phyloP scores from a whole-genome alignment of 1,140 invertebrate genomes.

The Phymorhynchus buccinoides region DNA sequence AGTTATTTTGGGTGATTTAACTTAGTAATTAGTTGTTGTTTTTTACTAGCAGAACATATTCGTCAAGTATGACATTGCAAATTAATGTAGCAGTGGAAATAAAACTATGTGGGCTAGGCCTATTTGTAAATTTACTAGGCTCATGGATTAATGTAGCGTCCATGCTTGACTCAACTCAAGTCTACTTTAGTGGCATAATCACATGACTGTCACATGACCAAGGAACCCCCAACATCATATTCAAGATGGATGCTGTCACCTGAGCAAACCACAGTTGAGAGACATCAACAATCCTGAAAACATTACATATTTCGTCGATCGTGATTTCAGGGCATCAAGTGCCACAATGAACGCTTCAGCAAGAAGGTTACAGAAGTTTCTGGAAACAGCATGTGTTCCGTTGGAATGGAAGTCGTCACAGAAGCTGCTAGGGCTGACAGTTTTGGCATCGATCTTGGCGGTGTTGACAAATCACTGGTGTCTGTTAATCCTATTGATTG shows the following conservation, averaged over 20 bases:
- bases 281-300: not conserved
- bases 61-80: not conserved
- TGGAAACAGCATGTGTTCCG: not conserved
- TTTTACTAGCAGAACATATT: not conserved
- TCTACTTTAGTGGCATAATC: not conserved
- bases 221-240: not conserved
- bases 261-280: not conserved
- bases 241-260: slow-evolving; percentile 30
- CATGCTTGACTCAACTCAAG: too few relatives aligned
- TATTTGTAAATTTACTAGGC: too few relatives aligned
- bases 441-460: not conserved
- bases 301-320: not conserved
- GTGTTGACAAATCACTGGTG: slow-evolving; percentile 7
- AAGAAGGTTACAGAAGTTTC: not conserved
- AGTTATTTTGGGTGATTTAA: not conserved
- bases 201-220: slow-evolving; percentile 40
- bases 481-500: slow-evolving; percentile 31
- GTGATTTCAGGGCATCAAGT: not conserved
- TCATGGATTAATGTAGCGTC: too few relatives aligned
- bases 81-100: not conserved
- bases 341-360: not conserved
- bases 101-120: not conserved
- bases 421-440: slow-evolving; percentile 24
- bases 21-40: not conserved
- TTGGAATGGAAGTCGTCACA: slow-evolving; percentile 37